These are phyloP conservation scores for Agonopterix subpropinquella DNA, from an alignment of 2,888 invertebrate species.

Conservation along the genomic window DNA sequence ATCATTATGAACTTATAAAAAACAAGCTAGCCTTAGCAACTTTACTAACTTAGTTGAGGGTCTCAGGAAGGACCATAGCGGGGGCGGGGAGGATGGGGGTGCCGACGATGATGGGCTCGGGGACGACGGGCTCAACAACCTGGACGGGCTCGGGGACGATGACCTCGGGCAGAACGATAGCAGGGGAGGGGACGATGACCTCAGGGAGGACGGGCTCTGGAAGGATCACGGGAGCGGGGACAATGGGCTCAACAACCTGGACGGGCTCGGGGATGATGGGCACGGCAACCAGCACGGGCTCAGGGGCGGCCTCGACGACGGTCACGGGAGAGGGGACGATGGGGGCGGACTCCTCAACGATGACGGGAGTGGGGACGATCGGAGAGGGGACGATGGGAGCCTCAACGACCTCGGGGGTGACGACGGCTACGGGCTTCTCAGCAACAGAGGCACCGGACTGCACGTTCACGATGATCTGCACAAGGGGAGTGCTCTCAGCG, in stretches of 20 bases:
- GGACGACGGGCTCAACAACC: no score
- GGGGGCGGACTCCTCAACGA: slow-evolving; percentile 22
- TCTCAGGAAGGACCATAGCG: slow-evolving; percentile 25
- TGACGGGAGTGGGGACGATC: slow-evolving; percentile 15
- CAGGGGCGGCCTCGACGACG: slow-evolving; percentile 8
- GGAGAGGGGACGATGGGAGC: background rate
- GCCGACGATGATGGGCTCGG: slow-evolving; percentile 13
- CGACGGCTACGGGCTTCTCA: slow-evolving; percentile 5
- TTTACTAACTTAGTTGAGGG: slow-evolving; percentile 22
- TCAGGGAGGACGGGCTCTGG: background rate
- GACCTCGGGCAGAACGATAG: slow-evolving; percentile 25
- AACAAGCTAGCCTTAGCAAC: no score
- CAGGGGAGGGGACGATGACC: background rate
- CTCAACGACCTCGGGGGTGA: slow-evolving; percentile 15
- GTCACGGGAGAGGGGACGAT: slow-evolving; percentile 16
- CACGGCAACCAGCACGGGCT: background rate
- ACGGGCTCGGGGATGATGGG: background rate
- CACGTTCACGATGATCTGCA: slow-evolving; percentile 12
- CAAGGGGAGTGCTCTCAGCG: slow-evolving; percentile 7
- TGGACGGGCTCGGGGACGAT: slow-evolving; percentile 17
- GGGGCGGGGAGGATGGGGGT: slow-evolving; percentile 15
- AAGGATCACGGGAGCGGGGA: background rate
- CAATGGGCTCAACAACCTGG: background rate
- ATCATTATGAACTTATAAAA: no score
- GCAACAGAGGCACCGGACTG: slow-evolving; percentile 1